Evolutionary conservation across 2,797 vertebrate species (phyloP), one percentile per base, ranked within the genome.

Genomic region (Sternotherus odoratus): DNA sequence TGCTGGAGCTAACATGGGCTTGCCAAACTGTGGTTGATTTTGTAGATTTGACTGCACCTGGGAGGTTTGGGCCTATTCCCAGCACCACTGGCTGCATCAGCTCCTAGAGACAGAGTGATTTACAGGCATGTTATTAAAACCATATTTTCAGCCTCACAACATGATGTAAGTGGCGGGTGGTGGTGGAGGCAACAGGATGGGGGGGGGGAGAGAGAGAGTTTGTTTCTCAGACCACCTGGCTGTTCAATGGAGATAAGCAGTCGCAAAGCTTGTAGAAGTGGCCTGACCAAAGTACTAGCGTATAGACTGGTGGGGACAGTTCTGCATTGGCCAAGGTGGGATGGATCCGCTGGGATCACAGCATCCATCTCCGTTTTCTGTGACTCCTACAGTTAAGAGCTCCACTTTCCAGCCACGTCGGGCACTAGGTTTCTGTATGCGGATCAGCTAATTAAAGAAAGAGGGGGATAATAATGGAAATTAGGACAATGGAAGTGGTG

Each of bases 1-100:
- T n/a, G 60, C 30, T 69, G 26, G 90, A 9, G 8, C 57, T 60
- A 56, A 26, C 6, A 12, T 19, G 60, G 39, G 24, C 48, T 43
- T 26, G 49, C 63, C 82, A 43, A 21, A 16, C 6, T 72, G 53
- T 43, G 48, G 39, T 11, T 74, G 77, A 17, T 21, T 50, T 43
- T 4, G 21, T 26, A 48, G 81, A 11, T 33, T 91, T 72, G 72
- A 30, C 74, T 48, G n/a, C 74, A 74, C 57, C 74, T 87, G 87
- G 82, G 82, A 88, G 78, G 82, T 80, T 69, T 85, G 83, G 36
- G 86, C 23, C 43, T 79, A 4, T 87, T 95, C 83, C 81, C 91
- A 92, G 46, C 78, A 79, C 72, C 19, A 5, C 33, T 16, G 69
- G 56, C 81, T 4, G 0, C 11, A 8, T 75, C 60, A 36, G 60